Conservation (phyloP, 2,113 vertebrate genomes). For the Pipra filicauda region DNA sequence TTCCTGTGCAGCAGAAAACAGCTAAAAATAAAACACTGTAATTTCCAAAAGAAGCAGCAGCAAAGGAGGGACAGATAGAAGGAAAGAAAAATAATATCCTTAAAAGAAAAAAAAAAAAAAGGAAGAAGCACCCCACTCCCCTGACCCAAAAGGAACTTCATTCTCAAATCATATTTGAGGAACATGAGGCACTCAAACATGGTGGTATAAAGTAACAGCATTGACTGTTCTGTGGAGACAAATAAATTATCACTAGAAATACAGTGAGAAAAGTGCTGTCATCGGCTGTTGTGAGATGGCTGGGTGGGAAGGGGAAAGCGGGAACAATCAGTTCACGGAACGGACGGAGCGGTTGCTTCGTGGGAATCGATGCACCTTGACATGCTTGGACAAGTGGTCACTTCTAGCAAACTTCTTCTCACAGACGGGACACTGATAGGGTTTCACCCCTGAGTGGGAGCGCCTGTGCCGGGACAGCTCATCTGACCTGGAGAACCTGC, state of each 20-base stretch:
- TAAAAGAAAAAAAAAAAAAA: neutral
- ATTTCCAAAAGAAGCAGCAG: conserved; percentile 65
- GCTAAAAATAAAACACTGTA: conserved; percentile 73
- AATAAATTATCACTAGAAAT: conserved; percentile 89
- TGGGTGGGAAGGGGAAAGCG: neutral
- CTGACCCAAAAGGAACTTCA: conserved; percentile 24
- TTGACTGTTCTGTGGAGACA: conserved; percentile 57
- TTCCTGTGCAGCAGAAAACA: conserved; percentile 70
- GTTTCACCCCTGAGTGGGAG: conserved; percentile 96
- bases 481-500: conserved; percentile 94
- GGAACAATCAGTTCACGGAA: conserved; percentile 82
- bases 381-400: conserved; percentile 98
- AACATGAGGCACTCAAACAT: conserved; percentile 5
- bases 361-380: conserved; percentile 99
- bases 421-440: conserved; percentile 94
- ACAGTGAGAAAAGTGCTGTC: conserved; percentile 62
- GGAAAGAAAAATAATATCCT: conserved; percentile 36
- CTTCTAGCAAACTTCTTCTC: conserved; percentile 99
- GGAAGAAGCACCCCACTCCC: neutral
- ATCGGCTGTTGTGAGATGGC: neutral
- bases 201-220: conserved; percentile 58
- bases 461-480: conserved; percentile 95
- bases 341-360: conserved; percentile 89
- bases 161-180: conserved; percentile 42
- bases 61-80: conserved; percentile 45